Conservation (phyloP, 2,888 invertebrate species). For the Cyaniris semiargus region DNA sequence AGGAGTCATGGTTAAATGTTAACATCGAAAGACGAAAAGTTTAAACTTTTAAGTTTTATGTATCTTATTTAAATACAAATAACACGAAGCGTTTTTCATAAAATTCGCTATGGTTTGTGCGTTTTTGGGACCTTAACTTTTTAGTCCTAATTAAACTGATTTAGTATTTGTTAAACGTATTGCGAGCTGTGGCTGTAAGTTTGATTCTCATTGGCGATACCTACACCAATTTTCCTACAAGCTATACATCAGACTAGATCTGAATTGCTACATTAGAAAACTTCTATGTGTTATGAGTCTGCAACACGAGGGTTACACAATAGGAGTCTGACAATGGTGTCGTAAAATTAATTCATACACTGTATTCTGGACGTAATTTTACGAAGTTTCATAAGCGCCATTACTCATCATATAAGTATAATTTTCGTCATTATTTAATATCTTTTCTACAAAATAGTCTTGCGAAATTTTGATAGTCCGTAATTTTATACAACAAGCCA, state of each 20-base stretch:
- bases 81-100: neutral
- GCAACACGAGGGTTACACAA: slow-evolving; percentile 45
- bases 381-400: slow-evolving; percentile 38
- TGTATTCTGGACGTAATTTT: slow-evolving; percentile 40
- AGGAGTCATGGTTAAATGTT: slow-evolving; percentile 33
- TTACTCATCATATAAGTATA: slow-evolving; percentile 28
- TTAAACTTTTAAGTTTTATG: neutral
- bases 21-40: neutral
- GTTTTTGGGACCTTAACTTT: neutral
- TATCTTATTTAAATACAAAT: neutral
- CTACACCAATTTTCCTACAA: neutral
- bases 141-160: neutral
- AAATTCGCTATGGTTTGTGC: neutral
- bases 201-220: neutral
- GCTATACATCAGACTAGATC: neutral
- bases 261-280: slow-evolving; percentile 34
- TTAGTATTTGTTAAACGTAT: neutral
- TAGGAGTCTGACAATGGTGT: slow-evolving; percentile 45
- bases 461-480: slow-evolving; percentile 5
- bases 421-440: slow-evolving; percentile 30
- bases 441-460: slow-evolving; percentile 11
- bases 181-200: neutral
- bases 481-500: slow-evolving; percentile 17
- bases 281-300: slow-evolving; percentile 37
- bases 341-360: slow-evolving; percentile 48